phyloP scores from a whole-genome alignment of 2,888 invertebrate species.

The Mongoloraphidia duomilia region DNA sequence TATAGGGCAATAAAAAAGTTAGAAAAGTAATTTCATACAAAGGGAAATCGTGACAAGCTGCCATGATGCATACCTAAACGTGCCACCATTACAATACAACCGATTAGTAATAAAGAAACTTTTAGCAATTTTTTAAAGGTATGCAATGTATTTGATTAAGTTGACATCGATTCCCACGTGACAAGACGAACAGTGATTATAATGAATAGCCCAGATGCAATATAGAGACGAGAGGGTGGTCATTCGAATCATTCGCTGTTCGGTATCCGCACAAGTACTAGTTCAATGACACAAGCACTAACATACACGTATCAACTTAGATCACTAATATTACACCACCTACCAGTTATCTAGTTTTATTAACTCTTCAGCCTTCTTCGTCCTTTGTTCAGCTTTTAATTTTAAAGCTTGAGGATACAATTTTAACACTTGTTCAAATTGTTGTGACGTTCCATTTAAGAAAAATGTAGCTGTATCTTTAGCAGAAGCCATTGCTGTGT shows the following conservation, averaged over 20 bases:
- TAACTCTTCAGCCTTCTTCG: conserved; percentile 87
- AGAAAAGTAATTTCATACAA: no score
- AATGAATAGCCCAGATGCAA: conserved; percentile 41
- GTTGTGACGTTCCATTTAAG: conserved; percentile 73
- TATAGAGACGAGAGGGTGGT: conserved; percentile 50
- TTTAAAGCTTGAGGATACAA: conserved; percentile 83
- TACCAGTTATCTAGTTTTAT: conserved; percentile 92
- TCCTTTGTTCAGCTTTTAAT: conserved; percentile 79
- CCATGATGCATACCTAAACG: conserved; percentile 9
- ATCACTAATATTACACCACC: conserved; percentile 32
- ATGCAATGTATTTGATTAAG: conserved; percentile 37
- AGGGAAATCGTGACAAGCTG: conserved; percentile 10
- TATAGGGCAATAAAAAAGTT: no score
- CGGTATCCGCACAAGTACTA: conserved; percentile 18
- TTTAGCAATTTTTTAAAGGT: conserved; percentile 14
- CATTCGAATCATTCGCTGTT: conserved; percentile 35
- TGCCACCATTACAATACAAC: conserved; percentile 9
- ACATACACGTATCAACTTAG: neutral
- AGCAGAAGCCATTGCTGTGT: conserved; percentile 60
- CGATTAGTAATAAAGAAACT: conserved; percentile 3
- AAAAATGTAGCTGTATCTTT: conserved; percentile 90
- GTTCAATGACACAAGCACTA: conserved; percentile 24
- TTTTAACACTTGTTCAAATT: conserved; percentile 78
- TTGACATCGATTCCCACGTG: conserved; percentile 60
- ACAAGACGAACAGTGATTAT: conserved; percentile 44